Evolutionary conservation across 1,140 invertebrate genomes (phyloP), one percentile per base, ranked within the genome.

Genomic region (Procambarus virginalis): DNA sequence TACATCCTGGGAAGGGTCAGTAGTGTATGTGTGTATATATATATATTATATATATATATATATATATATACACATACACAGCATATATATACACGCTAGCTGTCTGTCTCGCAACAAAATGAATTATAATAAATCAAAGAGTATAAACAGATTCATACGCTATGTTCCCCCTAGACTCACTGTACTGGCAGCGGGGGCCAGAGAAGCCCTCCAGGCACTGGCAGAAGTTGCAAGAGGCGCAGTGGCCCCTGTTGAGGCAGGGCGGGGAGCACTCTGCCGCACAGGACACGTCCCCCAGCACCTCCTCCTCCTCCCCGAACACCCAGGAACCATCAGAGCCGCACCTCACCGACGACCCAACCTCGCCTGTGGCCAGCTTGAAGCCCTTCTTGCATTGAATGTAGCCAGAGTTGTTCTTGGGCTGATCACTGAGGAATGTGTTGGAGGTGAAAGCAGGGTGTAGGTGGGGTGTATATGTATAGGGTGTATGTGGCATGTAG

Each of bases 161-260:
- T 58, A 58, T 2, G 8, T 2, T 58, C 12, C 55, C 12, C 73
- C 73, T 3, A 17, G 22, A 78, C 76, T 78, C 49, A 78, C 76
- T 22, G 20, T 14, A 17, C 34, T 82, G 49, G n/a, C 80, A 82
- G 48, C 22, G n/a, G 46, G n/a, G 14, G 12, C 80, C 80, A 20
- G 80, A 49, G 80, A 82, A 82, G 80, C 80, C 80, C 34, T 51
- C 49, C 2, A 51, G 49, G 17, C 80, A 82, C 45, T 22, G 2
- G 22, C 80, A 82, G 3, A 34, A 34, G 51, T 60, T 51, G 6
- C 49, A 51, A 17, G 80, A 51, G 10, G 58, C n/a, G 51, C 80
- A 82, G 10, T 9, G 22, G 4, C 80, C 80, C 8, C 80, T 17
- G 80, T 82, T 82, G 80, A 64, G 10, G 14, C 80, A 82, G 20